Conservation (phyloP, 1,140 invertebrate species). For the Pogonomyrmex barbatus region DNA sequence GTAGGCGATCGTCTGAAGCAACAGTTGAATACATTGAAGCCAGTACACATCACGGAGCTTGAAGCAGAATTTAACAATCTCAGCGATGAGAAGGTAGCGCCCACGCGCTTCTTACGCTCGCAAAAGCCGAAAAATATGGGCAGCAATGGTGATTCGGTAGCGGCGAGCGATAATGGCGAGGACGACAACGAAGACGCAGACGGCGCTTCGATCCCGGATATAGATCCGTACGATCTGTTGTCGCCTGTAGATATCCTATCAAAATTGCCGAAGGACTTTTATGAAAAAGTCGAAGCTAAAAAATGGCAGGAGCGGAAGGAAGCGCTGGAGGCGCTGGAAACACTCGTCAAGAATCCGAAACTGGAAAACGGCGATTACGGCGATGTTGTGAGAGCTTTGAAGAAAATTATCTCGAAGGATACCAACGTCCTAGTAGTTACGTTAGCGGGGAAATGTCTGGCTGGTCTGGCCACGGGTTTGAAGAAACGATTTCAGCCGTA, state of each 20-base stretch:
- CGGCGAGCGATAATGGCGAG: conserved; percentile 85
- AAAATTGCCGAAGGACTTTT: conserved; percentile 98
- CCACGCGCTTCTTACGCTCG: conserved; percentile 94
- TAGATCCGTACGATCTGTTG: conserved; percentile 96
- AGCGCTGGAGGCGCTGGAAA: conserved; percentile 93
- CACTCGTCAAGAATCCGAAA: conserved; percentile 93
- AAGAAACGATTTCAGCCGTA: conserved; percentile 96
- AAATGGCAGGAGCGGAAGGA: conserved; percentile 99
- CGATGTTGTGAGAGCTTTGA: conserved; percentile 94
- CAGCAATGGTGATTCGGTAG: conserved; percentile 67
- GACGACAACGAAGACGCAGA: conserved; percentile 88
- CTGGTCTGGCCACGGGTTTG: conserved; percentile 93
- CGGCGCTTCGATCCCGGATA: conserved; percentile 88
- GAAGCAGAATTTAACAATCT: conserved; percentile 94
- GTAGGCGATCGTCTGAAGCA: conserved; percentile 94
- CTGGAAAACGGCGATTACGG: conserved; percentile 97
- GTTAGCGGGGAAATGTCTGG: conserved; percentile 94
- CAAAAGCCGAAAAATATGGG: conserved; percentile 92
- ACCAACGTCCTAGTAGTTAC: conserved; percentile 97
- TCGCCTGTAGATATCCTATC: conserved; percentile 97
- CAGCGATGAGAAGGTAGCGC: conserved; percentile 90
- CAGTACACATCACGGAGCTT: conserved; percentile 95
- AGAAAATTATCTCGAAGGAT: conserved; percentile 97
- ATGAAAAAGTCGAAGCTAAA: conserved; percentile 97
- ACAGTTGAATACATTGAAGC: conserved; percentile 94